Evolutionary conservation across 2,888 invertebrate genomes (phyloP), one percentile per base, ranked within the genome.

Genomic region (Plemyria rubiginata): DNA sequence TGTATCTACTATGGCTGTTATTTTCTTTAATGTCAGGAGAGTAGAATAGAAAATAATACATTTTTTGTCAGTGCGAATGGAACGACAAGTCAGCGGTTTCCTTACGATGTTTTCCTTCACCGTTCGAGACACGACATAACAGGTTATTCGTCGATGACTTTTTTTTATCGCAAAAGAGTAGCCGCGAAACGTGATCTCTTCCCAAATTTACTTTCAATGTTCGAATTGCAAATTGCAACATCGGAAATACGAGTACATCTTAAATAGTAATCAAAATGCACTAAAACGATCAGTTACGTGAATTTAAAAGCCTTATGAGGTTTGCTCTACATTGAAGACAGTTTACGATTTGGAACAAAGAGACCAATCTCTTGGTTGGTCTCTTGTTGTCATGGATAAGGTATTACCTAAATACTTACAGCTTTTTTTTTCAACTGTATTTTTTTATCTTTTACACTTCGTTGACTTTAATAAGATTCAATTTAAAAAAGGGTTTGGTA

Each of bases 301-400:
- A 70, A 38, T 65, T 68, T 70, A 65, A 66, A 58, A 70, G 66
- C 66, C 36, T 63, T 66, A 60, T 60, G 59, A 45, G 49, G 54
- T 57, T 60, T 50, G 61, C 57, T 62, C 66, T 60, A 63, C 60
- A 64, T 68, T 66, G 53, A 49, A 60, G 57, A 58, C 46, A 28
- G 29, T 50, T 50, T 48, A 16, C 45, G 45, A 16, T 45, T 45
- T 45, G 45, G 4, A 16, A 13, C 4, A 45, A 41, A 45, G 45
- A 45, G 45, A 45, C 16, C n/a, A n/a, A n/a, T n/a, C n/a, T n/a
- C n/a, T n/a, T n/a, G n/a, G n/a, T n/a, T n/a, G n/a, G n/a, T n/a
- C n/a, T n/a, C n/a, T n/a, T n/a, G n/a, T n/a, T n/a, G n/a, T n/a
- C n/a, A n/a, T n/a, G n/a, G n/a, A n/a, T n/a, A n/a, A n/a, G n/a